A percentile compares a stretch with the other conserved stretches of the same genome.
These are phyloP conservation scores for Apoda limacodes DNA, from an alignment of 2,888 invertebrate species.

Conservation along the genomic window DNA sequence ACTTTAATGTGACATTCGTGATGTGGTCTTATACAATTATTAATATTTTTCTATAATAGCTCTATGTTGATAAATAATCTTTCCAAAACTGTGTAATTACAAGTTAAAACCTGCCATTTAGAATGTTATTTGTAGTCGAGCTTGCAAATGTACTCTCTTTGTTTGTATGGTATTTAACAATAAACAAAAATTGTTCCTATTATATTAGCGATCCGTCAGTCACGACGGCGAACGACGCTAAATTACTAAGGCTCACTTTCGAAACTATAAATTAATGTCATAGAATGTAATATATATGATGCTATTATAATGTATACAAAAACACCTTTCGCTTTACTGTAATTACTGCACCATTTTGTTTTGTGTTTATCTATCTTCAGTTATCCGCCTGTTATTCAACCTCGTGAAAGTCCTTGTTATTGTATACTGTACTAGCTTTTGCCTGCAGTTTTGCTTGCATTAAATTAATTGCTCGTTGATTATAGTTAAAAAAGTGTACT, in stretches of 20 bases:
- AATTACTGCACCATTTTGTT: conserved; percentile 49
- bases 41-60: no score
- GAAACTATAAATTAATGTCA: conserved; percentile 52
- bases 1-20: no score
- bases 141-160: no score
- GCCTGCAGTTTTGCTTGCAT: no score
- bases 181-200: conserved; percentile 28
- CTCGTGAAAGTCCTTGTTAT: conserved; percentile 49
- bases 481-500: no score
- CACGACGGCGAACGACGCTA: conserved; percentile 37
- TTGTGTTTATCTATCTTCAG: conserved; percentile 42
- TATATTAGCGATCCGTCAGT: conserved; percentile 35
- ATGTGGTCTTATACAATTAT: no score
- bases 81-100: no score
- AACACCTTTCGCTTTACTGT: conserved; percentile 48
- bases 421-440: conserved; percentile 29
- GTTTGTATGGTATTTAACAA: conserved; percentile 21
- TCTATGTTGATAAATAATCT: no score
- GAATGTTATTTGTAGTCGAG: no score
- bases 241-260: conserved; percentile 49
- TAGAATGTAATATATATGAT: conserved; percentile 49
- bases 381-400: conserved; percentile 38
- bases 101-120: no score
- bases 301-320: conserved; percentile 45
- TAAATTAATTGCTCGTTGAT: no score